Percentiles rank a stretch among this genome's conserved stretches.
Conservation (phyloP, 2,888 invertebrate genomes). For the Hyposoter dolosus region DNA sequence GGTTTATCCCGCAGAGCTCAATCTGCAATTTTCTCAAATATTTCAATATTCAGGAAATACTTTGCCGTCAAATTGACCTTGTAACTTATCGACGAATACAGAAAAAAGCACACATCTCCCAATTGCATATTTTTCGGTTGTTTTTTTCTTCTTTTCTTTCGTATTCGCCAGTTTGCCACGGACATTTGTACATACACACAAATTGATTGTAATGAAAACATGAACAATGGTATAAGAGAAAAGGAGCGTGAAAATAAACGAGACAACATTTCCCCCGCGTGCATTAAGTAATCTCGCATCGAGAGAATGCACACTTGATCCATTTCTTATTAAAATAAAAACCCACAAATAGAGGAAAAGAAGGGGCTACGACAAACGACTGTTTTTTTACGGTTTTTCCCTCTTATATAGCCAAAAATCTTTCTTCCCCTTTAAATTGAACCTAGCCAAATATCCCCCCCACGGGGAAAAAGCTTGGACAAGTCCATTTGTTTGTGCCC, state of each 20-base stretch:
- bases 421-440: neutral
- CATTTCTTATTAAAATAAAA: conserved; percentile 18
- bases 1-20: conserved; percentile 18
- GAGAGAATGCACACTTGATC: neutral
- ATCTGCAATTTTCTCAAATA: neutral
- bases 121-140: conserved; percentile 61
- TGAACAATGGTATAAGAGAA: conserved; percentile 52
- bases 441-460: too few relatives aligned
- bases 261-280: conserved; percentile 3
- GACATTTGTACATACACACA: conserved; percentile 63
- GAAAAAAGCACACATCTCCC: conserved; percentile 61
- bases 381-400: neutral
- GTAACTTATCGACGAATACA: conserved; percentile 40
- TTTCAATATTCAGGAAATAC: conserved; percentile 8
- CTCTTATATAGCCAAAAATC: neutral
- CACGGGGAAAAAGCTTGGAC: too few relatives aligned
- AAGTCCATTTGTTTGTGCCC: too few relatives aligned
- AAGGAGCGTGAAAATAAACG: conserved; percentile 37
- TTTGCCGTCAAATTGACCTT: conserved; percentile 35
- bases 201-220: conserved; percentile 48
- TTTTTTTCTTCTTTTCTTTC: conserved; percentile 36
- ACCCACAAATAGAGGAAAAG: conserved; percentile 32
- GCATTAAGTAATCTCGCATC: conserved; percentile 16
- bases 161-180: conserved; percentile 57
- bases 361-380: conserved; percentile 6